These are phyloP conservation scores for Bellardia bayeri DNA, from an alignment of 2,888 invertebrate species.

Conservation along the genomic window DNA sequence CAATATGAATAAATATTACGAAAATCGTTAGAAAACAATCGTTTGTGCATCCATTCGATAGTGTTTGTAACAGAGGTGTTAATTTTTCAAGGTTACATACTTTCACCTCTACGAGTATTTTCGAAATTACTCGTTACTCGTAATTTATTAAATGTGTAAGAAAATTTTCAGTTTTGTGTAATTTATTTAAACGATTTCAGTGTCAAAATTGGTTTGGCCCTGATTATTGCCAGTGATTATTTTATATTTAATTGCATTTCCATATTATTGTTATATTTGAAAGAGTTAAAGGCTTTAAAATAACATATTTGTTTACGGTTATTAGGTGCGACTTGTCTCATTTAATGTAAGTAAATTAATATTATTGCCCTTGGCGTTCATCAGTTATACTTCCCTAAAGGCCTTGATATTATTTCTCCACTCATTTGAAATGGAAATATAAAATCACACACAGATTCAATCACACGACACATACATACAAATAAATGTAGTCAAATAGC, in stretches of 20 bases:
- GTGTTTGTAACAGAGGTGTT: constrained; percentile 71
- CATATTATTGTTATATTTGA: not conserved
- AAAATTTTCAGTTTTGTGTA: constrained; percentile 25
- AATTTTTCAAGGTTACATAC: constrained; percentile 77
- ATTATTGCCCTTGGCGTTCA: too few species aligned
- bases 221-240: not conserved
- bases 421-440: constrained; percentile 29
- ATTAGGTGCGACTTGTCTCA: constrained; percentile 20
- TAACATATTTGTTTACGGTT: not conserved
- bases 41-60: not conserved
- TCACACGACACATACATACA: not conserved
- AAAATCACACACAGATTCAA: not conserved
- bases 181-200: not conserved
- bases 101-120: not conserved
- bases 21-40: not conserved
- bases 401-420: not conserved
- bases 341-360: not conserved
- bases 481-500: too few species aligned
- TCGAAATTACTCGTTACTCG: not conserved
- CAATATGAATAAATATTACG: not conserved
- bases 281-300: constrained; percentile 15
- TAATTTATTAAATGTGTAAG: not conserved
- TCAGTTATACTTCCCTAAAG: too few species aligned
- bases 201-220: not conserved
- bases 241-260: not conserved